phyloP scores from a whole-genome alignment of 2,888 invertebrate genomes.

The Chrysolina oricalcia region DNA sequence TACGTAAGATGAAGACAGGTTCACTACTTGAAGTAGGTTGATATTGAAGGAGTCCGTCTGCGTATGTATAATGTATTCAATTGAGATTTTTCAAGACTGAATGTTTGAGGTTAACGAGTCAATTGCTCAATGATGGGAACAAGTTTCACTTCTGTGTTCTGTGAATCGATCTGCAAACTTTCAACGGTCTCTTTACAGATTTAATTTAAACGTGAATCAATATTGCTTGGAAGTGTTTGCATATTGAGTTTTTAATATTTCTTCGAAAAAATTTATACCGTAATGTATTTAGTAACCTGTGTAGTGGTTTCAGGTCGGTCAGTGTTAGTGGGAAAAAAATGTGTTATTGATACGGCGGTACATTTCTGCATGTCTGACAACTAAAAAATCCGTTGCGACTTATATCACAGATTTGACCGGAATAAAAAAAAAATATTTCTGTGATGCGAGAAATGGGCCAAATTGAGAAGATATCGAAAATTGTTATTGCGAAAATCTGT shows the following conservation, averaged over 20 bases:
- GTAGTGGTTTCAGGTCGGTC: too few species aligned
- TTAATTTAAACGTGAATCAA: neutral
- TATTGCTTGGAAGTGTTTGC: neutral
- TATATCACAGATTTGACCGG: too few species aligned
- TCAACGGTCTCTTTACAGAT: neutral
- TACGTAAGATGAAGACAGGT: conserved; percentile 18
- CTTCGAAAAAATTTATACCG: too few species aligned
- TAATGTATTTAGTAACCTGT: too few species aligned
- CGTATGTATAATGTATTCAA: conserved; percentile 13
- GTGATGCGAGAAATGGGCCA: too few species aligned
- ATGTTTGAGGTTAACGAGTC: conserved; percentile 13
- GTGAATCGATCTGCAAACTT: neutral
- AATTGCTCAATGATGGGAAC: neutral
- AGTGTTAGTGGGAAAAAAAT: too few species aligned
- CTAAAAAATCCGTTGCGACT: too few species aligned
- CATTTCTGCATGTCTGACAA: too few species aligned
- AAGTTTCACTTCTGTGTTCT: conserved; percentile 20
- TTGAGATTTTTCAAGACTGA: conserved; percentile 18
- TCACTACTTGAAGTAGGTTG: conserved; percentile 17
- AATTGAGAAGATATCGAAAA: too few species aligned
- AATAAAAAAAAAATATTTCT: too few species aligned
- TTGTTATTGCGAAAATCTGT: too few species aligned
- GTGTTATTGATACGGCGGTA: too few species aligned
- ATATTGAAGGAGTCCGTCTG: conserved; percentile 10
- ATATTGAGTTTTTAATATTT: neutral